phyloP scores from a whole-genome alignment of 2,797 vertebrate genomes.

The Parambassis ranga region DNA sequence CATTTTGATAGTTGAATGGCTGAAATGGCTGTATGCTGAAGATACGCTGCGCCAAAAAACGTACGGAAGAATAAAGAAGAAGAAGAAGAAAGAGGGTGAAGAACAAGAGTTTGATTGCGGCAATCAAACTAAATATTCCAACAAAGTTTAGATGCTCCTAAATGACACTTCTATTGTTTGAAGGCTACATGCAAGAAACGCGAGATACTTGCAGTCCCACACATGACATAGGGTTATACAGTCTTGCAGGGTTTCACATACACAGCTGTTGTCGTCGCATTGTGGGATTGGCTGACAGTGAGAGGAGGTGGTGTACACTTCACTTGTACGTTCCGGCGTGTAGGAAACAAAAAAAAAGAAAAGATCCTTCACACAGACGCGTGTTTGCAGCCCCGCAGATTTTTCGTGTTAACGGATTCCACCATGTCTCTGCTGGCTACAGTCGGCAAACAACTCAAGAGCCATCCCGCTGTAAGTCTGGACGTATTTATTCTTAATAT shows the following conservation, averaged over 20 bases:
- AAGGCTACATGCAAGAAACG: too few species aligned
- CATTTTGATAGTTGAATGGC: too few species aligned
- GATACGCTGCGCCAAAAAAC: too few species aligned
- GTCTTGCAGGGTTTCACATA: background rate
- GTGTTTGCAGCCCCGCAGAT: background rate
- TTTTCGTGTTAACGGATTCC: background rate
- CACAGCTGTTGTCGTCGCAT: constrained; percentile 38
- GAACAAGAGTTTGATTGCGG: too few species aligned
- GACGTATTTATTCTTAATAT: background rate
- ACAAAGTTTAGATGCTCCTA: too few species aligned
- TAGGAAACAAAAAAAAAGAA: background rate
- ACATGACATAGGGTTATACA: background rate
- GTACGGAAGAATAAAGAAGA: too few species aligned
- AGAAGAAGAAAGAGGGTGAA: too few species aligned
- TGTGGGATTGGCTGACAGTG: constrained; percentile 47
- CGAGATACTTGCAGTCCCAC: too few species aligned
- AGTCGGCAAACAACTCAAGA: constrained; percentile 73
- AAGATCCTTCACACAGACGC: background rate
- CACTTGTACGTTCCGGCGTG: background rate
- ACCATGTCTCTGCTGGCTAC: constrained; percentile 47
- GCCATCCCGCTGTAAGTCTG: constrained; percentile 77
- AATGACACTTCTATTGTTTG: too few species aligned
- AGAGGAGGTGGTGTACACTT: background rate
- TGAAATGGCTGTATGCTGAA: too few species aligned
- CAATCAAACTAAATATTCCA: too few species aligned